These are phyloP conservation scores for Drosophila mimetica DNA, from an alignment of 2,888 invertebrate species.

Conservation along the genomic window DNA sequence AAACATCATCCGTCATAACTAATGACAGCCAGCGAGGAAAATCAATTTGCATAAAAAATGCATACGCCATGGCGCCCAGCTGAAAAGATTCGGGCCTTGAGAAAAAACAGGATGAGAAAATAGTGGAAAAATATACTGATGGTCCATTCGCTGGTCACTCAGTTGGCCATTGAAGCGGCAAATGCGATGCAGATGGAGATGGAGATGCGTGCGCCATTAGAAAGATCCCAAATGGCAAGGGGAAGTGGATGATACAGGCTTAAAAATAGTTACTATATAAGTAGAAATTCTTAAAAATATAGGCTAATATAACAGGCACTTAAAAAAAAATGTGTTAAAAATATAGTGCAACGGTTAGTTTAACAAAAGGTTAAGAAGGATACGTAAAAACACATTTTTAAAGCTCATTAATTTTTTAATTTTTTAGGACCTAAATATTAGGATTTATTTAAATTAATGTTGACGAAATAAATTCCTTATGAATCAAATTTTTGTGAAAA, in stretches of 20 bases:
- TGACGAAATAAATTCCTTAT: too few species aligned
- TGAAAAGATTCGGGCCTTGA: slow-evolving; percentile 19
- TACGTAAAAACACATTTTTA: too few species aligned
- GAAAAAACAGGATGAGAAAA: slow-evolving; percentile 24
- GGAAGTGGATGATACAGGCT: slow-evolving; percentile 4
- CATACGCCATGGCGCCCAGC: slow-evolving; percentile 73
- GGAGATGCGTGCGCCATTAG: slow-evolving; percentile 73
- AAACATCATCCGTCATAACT: slow-evolving; percentile 69
- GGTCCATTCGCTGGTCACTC: slow-evolving; percentile 61
- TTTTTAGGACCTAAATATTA: too few species aligned
- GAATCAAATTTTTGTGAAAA: too few species aligned
- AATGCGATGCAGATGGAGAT: slow-evolving; percentile 53
- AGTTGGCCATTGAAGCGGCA: slow-evolving; percentile 71
- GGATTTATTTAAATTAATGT: too few species aligned
- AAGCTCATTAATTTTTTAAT: too few species aligned
- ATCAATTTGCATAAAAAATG: slow-evolving; percentile 77
- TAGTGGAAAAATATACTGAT: slow-evolving; percentile 24
- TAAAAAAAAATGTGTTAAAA: too few species aligned
- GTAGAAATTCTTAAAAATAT: too few species aligned
- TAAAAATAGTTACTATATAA: neutral
- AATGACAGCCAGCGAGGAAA: slow-evolving; percentile 63
- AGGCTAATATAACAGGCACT: too few species aligned
- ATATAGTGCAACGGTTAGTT: too few species aligned
- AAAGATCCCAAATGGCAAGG: slow-evolving; percentile 48
- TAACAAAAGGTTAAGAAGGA: too few species aligned